Evolutionary conservation across 2,888 invertebrate genomes (phyloP).

Genomic region (Heliconius sara): DNA sequence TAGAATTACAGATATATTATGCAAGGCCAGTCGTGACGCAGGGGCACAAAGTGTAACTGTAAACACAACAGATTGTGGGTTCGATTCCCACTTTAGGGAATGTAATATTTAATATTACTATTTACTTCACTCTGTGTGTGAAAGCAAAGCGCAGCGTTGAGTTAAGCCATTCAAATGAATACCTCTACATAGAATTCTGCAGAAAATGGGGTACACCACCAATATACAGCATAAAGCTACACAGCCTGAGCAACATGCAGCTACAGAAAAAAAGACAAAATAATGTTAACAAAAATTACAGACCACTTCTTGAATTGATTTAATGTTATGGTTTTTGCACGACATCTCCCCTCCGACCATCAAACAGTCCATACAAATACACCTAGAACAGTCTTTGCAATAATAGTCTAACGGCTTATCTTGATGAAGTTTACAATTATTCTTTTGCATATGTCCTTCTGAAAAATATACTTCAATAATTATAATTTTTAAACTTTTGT

Average conservation of each 20-base stretch:
- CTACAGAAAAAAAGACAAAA: conserved; percentile 56
- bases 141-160: no score
- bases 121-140: no score
- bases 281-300: conserved; percentile 47
- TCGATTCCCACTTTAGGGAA: no score
- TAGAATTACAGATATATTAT: neutral
- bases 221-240: no score
- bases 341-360: conserved; percentile 74
- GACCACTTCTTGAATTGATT: conserved; percentile 71
- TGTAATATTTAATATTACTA: no score
- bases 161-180: no score
- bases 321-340: conserved; percentile 74
- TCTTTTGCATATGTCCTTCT: conserved; percentile 55
- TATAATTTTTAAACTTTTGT: neutral
- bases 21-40: no score
- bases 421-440: conserved; percentile 64
- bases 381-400: conserved; percentile 70
- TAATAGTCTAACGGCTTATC: conserved; percentile 71
- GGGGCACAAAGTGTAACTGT: no score
- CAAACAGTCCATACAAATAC: conserved; percentile 76
- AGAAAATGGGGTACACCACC: no score
- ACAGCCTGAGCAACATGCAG: no score
- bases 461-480: conserved; percentile 12
- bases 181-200: no score
- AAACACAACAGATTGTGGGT: no score